Conservation (phyloP, 2,797 vertebrate species). For the Craterocephalus amniculus region DNA sequence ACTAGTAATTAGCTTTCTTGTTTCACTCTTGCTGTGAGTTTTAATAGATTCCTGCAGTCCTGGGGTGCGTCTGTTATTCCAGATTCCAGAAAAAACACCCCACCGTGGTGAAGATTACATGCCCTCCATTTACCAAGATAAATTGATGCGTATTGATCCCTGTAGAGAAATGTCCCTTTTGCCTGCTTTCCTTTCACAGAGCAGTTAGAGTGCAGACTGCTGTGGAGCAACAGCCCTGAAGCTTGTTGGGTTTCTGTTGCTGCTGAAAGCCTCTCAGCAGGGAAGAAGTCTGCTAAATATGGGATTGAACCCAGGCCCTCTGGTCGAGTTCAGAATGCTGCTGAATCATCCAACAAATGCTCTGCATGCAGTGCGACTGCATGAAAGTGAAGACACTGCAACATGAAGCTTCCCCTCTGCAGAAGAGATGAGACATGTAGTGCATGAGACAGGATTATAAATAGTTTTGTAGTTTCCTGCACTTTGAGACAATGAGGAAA, state of each 20-base stretch:
- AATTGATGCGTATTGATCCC: slow-evolving; percentile 61
- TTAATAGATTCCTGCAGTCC: slow-evolving; percentile 55
- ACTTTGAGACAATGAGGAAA: slow-evolving; percentile 31
- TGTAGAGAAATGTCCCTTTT: slow-evolving; percentile 44
- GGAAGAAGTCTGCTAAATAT: slow-evolving; percentile 21
- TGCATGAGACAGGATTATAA: slow-evolving; percentile 22
- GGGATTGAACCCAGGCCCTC: slow-evolving; percentile 17
- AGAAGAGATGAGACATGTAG: slow-evolving; percentile 18
- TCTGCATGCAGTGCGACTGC: slow-evolving; percentile 13
- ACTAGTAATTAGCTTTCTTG: slow-evolving; percentile 42
- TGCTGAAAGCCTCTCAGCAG: slow-evolving; percentile 25
- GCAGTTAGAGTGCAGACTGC: slow-evolving; percentile 39
- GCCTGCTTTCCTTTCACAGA: slow-evolving; percentile 11
- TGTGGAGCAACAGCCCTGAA: slow-evolving; percentile 20
- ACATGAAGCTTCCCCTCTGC: neutral
- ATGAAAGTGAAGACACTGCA: slow-evolving; percentile 11
- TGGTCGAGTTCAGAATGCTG: slow-evolving; percentile 20
- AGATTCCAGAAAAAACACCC: slow-evolving; percentile 13
- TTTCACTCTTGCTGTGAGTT: slow-evolving; percentile 46
- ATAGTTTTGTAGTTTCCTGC: slow-evolving; percentile 40
- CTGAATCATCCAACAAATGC: slow-evolving; percentile 15
- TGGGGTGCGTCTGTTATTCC: slow-evolving; percentile 38
- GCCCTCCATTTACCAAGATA: slow-evolving; percentile 49
- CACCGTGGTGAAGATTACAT: slow-evolving; percentile 45
- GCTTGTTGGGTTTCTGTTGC: slow-evolving; percentile 26